Base-by-base conservation (phyloP, 2,797 vertebrate species). In the Serranus cabrilla region DNA sequence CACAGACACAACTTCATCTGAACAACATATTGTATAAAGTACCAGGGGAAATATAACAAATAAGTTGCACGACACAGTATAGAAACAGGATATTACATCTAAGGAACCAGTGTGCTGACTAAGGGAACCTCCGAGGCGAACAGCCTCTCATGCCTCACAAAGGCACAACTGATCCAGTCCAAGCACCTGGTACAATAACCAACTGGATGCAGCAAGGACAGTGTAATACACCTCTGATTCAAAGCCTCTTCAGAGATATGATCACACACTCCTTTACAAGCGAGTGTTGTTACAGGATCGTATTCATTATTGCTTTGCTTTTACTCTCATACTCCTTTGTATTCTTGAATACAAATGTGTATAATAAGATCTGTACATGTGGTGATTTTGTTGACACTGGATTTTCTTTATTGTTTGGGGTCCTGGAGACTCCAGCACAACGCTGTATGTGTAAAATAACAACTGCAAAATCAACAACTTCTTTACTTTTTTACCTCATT, bases 41-140 rank as follows among this genome's bases (percentile, higher is more conserved):
- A 49, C 73, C 91, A 63, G 78, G 92, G 92, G 86, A 93, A 92
- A 93, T 90, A 89, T 87, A 90, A 91, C 84, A 91, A 92, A 93
- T 90, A 93, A 85, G 87, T 88, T 59, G 62, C 87, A 85, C 81
- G 66, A 57, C 59, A 64, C 76, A 3, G 65, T 83, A 86, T 82
- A 77, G 89, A 85, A 89, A 89, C 86, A 87, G 86, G 90, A 93
- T 90, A 91, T 93, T 91, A 89, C 87, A 89, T 89, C 78, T 78
- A 76, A 93, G 79, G 59, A 84, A 81, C 50, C 69, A 78, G 52
- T 69, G 55, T 92, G 92, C 93, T 93, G 92, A 94, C 87, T 91
- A 80, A 92, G 93, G 83, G 71, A 88, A 87, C 76, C 76, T 90
- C 74, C 23, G 46, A 87, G 76, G 88, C 63, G 39, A 74, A 82